Base-by-base conservation (phyloP, 1,140 invertebrate genomes). In the Brachystomella parvula region DNA sequence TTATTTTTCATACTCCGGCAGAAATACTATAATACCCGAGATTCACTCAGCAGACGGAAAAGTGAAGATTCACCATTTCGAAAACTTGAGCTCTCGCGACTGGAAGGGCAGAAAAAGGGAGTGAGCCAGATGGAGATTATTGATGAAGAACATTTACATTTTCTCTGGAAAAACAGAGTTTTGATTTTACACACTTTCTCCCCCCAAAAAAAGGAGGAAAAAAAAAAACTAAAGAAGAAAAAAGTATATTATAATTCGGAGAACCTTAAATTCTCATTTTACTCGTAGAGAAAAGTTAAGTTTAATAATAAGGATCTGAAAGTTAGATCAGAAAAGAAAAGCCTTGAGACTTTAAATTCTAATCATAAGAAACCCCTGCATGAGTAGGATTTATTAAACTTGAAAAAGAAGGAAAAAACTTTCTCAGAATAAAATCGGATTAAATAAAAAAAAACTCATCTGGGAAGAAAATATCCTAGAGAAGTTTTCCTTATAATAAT, bases 71-170 rank as follows among this genome's bases (percentile, higher is more conserved):
- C n/a, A n/a, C 49, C 49, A 9, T 15, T 24, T 17, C 9, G 24
- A 53, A 53, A 24, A 12, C 9, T 53, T 24, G 12, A 53, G 49
- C 12, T 17, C 12, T 12, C 24, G 49, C 12, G 49, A 53, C 49
- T 15, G 49, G 24, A 19, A 6, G 49, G 21, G 49, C 24, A 53
- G 49, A 6, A 44, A n/a, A n/a, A n/a, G n/a, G 39, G 9, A 9
- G 39, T 53, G 49, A 17, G 49, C 12, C 49, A 53, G 49, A 53
- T 53, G 49, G 49, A 53, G 49, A 53, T 53, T 53, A 53, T 53
- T n/a, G 49, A 53, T 6, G 15, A 24, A 26, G 24, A 53, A 53
- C 49, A 53, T 53, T 53, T 53, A 53, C 49, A 53, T 53, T 53
- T 15, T 26, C 21, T 24, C 24, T n/a, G n/a, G 12, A 53, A 9